Conservation (phyloP, 2,888 invertebrate species). For the Pocota personata region DNA sequence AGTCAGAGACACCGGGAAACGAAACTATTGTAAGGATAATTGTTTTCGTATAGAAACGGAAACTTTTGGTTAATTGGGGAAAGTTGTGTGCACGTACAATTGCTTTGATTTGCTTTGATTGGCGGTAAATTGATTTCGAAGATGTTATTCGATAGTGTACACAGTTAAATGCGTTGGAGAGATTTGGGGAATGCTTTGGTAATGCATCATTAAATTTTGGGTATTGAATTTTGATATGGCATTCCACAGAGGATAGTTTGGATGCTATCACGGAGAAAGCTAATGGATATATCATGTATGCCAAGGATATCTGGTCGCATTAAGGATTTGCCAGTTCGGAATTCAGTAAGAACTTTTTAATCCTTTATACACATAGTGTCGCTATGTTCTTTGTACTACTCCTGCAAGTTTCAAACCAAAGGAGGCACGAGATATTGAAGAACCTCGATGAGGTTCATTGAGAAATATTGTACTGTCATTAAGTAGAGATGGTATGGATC, state of each 20-base stretch:
- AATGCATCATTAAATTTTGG: slow-evolving; percentile 22
- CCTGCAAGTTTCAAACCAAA: too few species aligned
- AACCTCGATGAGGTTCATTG: too few species aligned
- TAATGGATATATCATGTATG: neutral
- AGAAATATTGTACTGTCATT: too few species aligned
- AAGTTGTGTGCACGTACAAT: slow-evolving; percentile 31
- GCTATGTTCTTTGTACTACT: too few species aligned
- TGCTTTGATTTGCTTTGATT: slow-evolving; percentile 23
- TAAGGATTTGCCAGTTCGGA: too few species aligned
- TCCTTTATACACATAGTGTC: too few species aligned
- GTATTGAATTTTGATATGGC: neutral
- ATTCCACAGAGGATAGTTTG: neutral
- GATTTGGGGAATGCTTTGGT: slow-evolving; percentile 13
- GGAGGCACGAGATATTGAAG: too few species aligned
- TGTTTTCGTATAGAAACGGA: slow-evolving; percentile 41
- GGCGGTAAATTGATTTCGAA: slow-evolving; percentile 19
- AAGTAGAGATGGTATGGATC: too few species aligned
- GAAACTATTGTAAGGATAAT: slow-evolving; percentile 51
- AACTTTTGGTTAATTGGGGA: slow-evolving; percentile 59
- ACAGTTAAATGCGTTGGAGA: neutral
- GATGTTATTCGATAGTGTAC: neutral
- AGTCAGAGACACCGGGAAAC: slow-evolving; percentile 14
- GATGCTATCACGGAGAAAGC: neutral
- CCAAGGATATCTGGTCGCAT: too few species aligned
- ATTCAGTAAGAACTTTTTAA: too few species aligned